These are phyloP conservation scores for Psammodynastes pulverulentus DNA, from an alignment of 2,113 vertebrate species.

Conservation along the genomic window DNA sequence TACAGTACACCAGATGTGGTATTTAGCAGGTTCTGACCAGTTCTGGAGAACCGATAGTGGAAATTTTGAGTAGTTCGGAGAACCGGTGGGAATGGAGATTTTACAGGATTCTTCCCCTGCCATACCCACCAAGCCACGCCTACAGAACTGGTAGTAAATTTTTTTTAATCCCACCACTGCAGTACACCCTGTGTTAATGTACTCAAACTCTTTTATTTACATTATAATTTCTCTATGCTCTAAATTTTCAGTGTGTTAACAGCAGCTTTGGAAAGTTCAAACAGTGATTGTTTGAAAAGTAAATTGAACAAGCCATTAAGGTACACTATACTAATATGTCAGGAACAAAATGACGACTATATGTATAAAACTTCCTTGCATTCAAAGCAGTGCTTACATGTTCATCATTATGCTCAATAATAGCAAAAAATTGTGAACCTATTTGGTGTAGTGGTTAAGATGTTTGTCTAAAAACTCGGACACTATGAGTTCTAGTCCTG, in stretches of 20 bases:
- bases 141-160: too few relatives aligned
- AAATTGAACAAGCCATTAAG: neutral
- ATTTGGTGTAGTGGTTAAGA: neutral
- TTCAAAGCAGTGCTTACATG: neutral
- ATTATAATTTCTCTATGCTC: neutral
- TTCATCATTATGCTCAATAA: neutral
- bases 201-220: neutral
- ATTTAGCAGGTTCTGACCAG: too few relatives aligned
- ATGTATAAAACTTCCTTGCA: neutral
- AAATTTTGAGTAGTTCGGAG: too few relatives aligned
- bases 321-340: neutral
- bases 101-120: too few relatives aligned
- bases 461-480: neutral
- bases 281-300: neutral
- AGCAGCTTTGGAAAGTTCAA: neutral
- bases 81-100: too few relatives aligned
- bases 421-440: neutral
- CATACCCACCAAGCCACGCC: too few relatives aligned
- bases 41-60: too few relatives aligned
- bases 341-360: neutral
- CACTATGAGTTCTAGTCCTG: neutral
- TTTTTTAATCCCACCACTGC: too few relatives aligned
- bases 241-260: neutral
- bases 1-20: neutral
- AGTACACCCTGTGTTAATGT: neutral